Evolutionary conservation across 2,888 invertebrate species (phyloP), one percentile per base, ranked within the genome.

Genomic region (Acleris cristana): DNA sequence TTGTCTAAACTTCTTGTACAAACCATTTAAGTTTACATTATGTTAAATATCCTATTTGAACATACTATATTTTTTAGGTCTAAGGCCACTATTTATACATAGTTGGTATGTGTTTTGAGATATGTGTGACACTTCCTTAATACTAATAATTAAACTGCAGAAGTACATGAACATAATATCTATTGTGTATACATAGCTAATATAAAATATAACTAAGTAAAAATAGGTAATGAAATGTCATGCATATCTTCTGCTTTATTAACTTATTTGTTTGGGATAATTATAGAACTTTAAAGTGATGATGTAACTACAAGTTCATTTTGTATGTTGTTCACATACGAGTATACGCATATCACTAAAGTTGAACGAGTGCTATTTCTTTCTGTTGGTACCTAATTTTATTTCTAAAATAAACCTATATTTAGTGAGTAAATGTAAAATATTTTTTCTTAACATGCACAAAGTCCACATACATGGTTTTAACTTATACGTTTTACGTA

Each of bases 141-240:
- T 40, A 40, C 14, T 40, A 40, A 40, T 40, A 14, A 40, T 40
- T 2, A 40, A 56, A 56, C 34, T 56, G 23, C n/a, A 55, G 55
- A 51, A 61, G 65, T 65, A 66, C 61, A 62, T 61, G 52, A 57
- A 61, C 44, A 26, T 61, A 55, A 65, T 61, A 21, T 57, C 53
- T 66, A 23, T 57, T 62, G 34, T 57, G 44, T 58, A 48, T 48
- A 51, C 49, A 18, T 51, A 51, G 2, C 10, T 34, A 18, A 19
- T 14, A 18, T 21, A 51, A 51, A 51, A 52, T 58, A 16, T 18
- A 49, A 44, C 21, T 19, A 14, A 26, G 44, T 8, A 51, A 30
- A 16, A 56, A 8, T 48, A 48, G n/a, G 18, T 48, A 34, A 21
- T 19, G 40, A 67, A 67, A 58, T 63, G 53, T 67, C 58, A 67